A percentile compares a stretch with the other conserved stretches of the same genome.
phyloP scores from a whole-genome alignment of 2,888 invertebrate genomes.

The Pachymerium ferrugineum region DNA sequence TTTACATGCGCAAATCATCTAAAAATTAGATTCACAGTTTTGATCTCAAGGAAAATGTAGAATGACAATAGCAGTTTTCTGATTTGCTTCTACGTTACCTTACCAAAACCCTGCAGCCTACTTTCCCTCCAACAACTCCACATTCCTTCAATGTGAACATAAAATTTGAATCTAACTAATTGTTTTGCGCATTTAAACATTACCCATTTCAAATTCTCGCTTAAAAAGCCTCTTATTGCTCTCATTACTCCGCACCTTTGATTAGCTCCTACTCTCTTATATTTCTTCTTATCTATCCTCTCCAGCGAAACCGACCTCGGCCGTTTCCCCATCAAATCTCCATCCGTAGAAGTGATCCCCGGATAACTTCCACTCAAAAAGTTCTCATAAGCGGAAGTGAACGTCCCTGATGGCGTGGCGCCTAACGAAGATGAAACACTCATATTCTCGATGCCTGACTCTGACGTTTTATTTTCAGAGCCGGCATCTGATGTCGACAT shows the following conservation, averaged over 20 bases:
- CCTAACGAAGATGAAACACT: neutral
- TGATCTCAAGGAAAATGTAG: no score
- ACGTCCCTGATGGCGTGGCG: slow-evolving; percentile 18
- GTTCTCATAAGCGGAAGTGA: slow-evolving; percentile 37
- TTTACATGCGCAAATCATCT: no score
- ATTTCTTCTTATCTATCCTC: slow-evolving; percentile 38
- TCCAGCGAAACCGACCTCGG: slow-evolving; percentile 33
- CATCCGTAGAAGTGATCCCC: slow-evolving; percentile 20
- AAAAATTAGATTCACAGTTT: no score
- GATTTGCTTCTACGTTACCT: no score
- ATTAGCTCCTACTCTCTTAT: slow-evolving; percentile 31
- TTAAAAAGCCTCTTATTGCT: no score
- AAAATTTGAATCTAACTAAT: no score
- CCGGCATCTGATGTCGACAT: slow-evolving; percentile 32
- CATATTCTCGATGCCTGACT: slow-evolving; percentile 15
- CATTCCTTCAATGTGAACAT: no score
- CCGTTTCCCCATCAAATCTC: slow-evolving; percentile 30
- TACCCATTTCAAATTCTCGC: no score
- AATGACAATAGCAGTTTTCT: no score
- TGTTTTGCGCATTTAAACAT: no score
- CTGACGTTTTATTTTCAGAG: slow-evolving; percentile 20
- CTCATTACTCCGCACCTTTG: slow-evolving; percentile 9
- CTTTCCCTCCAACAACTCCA: no score
- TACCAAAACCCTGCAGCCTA: no score
- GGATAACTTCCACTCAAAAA: slow-evolving; percentile 37